Conservation (phyloP, 2,888 invertebrate species). For the Oegoconia quadripuncta region DNA sequence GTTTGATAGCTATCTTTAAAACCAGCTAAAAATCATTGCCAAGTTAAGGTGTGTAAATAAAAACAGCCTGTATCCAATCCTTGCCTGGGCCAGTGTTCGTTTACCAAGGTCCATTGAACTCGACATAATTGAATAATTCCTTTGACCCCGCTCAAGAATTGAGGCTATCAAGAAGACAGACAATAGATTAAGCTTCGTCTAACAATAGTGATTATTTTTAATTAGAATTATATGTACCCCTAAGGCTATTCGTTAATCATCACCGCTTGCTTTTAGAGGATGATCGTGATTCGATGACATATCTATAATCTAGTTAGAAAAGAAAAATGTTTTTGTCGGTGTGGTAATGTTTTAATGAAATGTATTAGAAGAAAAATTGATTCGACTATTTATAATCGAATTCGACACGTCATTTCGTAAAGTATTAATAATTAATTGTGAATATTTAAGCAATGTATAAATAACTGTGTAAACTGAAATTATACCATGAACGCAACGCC, state of each 20-base stretch:
- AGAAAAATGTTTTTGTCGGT: conserved; percentile 60
- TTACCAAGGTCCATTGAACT: conserved; percentile 11
- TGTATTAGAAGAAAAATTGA: conserved; percentile 33
- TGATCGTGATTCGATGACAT: conserved; percentile 75
- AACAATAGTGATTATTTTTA: conserved; percentile 5
- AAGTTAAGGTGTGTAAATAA: background rate
- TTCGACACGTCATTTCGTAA: conserved; percentile 25
- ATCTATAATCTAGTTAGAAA: conserved; percentile 74
- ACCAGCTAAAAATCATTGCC: background rate
- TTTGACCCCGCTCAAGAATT: conserved; percentile 9
- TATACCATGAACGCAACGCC: conserved; percentile 9
- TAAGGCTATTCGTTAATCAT: conserved; percentile 28
- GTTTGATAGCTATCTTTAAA: background rate
- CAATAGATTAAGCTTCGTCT: conserved; percentile 5
- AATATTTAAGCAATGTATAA: conserved; percentile 4
- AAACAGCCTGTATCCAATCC: conserved; percentile 1
- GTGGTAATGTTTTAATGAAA: conserved; percentile 45
- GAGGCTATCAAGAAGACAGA: conserved; percentile 9
- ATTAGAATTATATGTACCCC: conserved; percentile 9
- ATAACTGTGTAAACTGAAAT: conserved; percentile 4
- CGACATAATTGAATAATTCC: background rate
- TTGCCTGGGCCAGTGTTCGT: conserved; percentile 10
- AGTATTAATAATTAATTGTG: conserved; percentile 7
- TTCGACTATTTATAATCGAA: conserved; percentile 23
- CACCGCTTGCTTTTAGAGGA: conserved; percentile 65